Percentiles rank a stretch among this genome's conserved stretches.
Evolutionary conservation across 2,888 invertebrate species (phyloP).

Genomic region (Leuctra nigra): DNA sequence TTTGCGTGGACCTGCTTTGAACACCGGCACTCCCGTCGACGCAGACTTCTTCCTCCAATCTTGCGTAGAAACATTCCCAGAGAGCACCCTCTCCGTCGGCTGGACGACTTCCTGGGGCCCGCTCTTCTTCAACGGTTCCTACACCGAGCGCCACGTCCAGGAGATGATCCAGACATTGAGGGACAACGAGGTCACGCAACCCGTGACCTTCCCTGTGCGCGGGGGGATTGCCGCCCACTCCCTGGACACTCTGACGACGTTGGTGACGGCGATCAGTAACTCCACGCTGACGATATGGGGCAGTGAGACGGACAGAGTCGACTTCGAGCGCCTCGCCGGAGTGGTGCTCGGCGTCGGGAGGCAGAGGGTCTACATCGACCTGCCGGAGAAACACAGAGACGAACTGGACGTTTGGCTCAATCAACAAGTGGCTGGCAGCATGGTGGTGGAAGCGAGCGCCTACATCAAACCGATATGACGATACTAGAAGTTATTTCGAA

Average conservation of each 20-base stretch:
- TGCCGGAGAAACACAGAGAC: conserved; percentile 55
- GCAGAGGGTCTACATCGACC: conserved; percentile 67
- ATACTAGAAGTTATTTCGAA: conserved; percentile 18
- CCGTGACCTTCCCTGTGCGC: conserved; percentile 74
- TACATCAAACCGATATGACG: neutral
- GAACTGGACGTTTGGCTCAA: conserved; percentile 39
- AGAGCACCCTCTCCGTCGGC: conserved; percentile 68
- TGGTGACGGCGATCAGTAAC: conserved; percentile 45
- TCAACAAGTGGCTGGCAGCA: neutral
- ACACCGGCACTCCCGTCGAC: conserved; percentile 49
- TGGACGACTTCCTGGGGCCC: conserved; percentile 67
- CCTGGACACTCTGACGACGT: conserved; percentile 49
- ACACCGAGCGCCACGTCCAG: conserved; percentile 56
- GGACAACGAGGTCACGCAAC: conserved; percentile 46
- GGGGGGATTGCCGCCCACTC: conserved; percentile 64
- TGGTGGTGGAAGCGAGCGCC: neutral
- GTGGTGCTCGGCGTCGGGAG: conserved; percentile 61
- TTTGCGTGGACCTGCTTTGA: conserved; percentile 63
- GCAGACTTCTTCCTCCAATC: conserved; percentile 55
- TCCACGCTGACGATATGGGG: conserved; percentile 79
- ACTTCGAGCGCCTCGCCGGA: conserved; percentile 55
- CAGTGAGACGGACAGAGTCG: conserved; percentile 56
- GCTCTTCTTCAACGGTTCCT: conserved; percentile 46
- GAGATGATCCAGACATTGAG: conserved; percentile 49
- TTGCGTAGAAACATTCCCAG: conserved; percentile 49